Conservation (phyloP, 2,113 vertebrate genomes). For the Myrmecophaga tridactyla region DNA sequence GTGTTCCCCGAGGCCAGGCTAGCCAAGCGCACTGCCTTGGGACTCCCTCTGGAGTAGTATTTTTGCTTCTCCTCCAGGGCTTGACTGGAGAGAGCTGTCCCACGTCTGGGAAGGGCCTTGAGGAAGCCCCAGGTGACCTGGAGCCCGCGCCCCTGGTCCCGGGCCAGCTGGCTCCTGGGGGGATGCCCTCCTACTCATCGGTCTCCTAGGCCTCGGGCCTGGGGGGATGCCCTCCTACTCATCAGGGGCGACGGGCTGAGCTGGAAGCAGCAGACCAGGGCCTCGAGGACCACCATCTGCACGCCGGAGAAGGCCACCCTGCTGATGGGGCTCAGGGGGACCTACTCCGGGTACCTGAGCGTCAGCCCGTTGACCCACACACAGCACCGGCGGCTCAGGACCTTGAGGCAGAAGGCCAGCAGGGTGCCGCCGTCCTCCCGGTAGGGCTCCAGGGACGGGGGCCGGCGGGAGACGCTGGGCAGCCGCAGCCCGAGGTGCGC, state of each 20-base stretch:
- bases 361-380: conserved; percentile 48
- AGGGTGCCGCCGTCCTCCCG: background rate
- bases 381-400: conserved; percentile 29
- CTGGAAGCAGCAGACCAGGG: conserved; percentile 59
- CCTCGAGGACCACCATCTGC: conserved; percentile 63
- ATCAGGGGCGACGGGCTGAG: conserved; percentile 61
- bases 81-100: background rate
- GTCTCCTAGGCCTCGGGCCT: conserved; percentile 39
- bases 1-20: background rate
- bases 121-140: background rate
- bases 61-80: conserved; percentile 40
- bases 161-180: background rate
- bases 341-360: conserved; percentile 54
- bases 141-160: too few species aligned
- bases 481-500: conserved; percentile 45
- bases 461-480: background rate
- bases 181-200: background rate
- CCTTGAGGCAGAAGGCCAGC: conserved; percentile 61
- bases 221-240: background rate
- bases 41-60: conserved; percentile 21
- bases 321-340: background rate
- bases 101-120: background rate
- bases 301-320: conserved; percentile 25
- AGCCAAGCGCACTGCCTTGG: background rate
- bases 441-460: conserved; percentile 65